These are phyloP conservation scores for Heteromyza rotundicornis DNA, from an alignment of 2,888 invertebrate species.

Conservation along the genomic window DNA sequence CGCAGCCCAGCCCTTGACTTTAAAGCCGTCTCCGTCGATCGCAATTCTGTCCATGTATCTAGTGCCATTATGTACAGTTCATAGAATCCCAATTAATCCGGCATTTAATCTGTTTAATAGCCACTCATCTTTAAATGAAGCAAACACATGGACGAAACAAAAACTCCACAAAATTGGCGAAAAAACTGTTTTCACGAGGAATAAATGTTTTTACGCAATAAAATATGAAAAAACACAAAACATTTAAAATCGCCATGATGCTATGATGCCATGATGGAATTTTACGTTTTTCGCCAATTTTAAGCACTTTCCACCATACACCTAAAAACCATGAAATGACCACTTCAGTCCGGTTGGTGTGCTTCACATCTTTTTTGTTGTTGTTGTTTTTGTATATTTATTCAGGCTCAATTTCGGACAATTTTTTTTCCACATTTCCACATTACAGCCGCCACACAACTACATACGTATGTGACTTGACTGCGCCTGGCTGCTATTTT, in stretches of 20 bases:
- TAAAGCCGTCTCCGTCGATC: too few relatives aligned
- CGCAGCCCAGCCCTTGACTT: too few relatives aligned
- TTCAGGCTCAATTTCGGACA: conserved; percentile 35
- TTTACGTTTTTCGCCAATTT: conserved; percentile 4
- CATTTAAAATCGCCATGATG: background rate
- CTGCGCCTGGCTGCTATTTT: too few relatives aligned
- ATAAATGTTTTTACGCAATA: background rate
- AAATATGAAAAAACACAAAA: background rate
- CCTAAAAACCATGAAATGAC: background rate
- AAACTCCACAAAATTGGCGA: conserved; percentile 1
- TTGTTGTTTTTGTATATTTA: conserved; percentile 24
- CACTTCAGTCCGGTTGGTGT: background rate
- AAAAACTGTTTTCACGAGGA: background rate
- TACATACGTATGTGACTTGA: too few relatives aligned
- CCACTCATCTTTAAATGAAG: conserved; percentile 29
- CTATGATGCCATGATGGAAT: too few relatives aligned
- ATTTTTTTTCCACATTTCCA: conserved; percentile 22
- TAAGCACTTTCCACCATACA: background rate
- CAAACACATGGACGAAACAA: background rate
- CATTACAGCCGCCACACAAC: too few relatives aligned
- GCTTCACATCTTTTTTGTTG: background rate
- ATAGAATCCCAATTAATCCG: conserved; percentile 29
- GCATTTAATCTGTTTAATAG: conserved; percentile 28
- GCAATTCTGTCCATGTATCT: too few relatives aligned
- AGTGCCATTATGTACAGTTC: too few relatives aligned